Evolutionary conservation across 2,888 invertebrate genomes (phyloP).

Genomic region (Apodemia zela): DNA sequence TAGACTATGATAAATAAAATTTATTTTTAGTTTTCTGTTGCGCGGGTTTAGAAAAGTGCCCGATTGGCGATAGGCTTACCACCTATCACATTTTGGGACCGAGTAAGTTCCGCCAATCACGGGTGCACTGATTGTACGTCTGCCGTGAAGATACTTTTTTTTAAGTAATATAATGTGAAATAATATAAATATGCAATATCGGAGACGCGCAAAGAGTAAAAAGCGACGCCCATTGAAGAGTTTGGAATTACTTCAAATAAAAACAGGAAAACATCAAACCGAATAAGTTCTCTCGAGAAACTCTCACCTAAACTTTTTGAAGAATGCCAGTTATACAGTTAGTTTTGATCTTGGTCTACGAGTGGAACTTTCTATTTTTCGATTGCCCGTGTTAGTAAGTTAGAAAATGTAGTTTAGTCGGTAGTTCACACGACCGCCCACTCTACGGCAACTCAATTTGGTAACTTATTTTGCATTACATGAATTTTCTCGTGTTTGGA

Average conservation of each 20-base stretch:
- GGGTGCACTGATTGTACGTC: too few relatives aligned
- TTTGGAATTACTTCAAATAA: conserved; percentile 26
- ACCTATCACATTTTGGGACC: too few relatives aligned
- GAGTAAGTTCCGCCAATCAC: too few relatives aligned
- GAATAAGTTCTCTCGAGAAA: conserved; percentile 60
- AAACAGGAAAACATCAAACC: conserved; percentile 47
- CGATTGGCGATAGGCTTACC: too few relatives aligned
- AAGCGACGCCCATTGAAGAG: too few relatives aligned
- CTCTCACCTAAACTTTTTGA: conserved; percentile 63
- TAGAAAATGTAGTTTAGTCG: conserved; percentile 65
- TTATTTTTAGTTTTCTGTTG: too few relatives aligned
- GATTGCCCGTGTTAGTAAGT: conserved; percentile 74
- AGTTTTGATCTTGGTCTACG: conserved; percentile 53
- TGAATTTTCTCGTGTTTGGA: conserved; percentile 34
- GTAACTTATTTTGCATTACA: conserved; percentile 61
- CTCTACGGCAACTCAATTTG: conserved; percentile 55
- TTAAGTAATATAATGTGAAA: too few relatives aligned
- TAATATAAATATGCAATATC: too few relatives aligned
- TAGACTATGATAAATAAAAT: too few relatives aligned
- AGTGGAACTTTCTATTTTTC: conserved; percentile 72
- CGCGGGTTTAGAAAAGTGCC: too few relatives aligned
- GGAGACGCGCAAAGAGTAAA: too few relatives aligned
- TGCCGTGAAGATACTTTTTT: too few relatives aligned
- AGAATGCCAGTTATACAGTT: conserved; percentile 74
- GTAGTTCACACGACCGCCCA: conserved; percentile 56